These are phyloP conservation scores for Petromus typicus DNA, from an alignment of 2,113 vertebrate species.

Conservation along the genomic window DNA sequence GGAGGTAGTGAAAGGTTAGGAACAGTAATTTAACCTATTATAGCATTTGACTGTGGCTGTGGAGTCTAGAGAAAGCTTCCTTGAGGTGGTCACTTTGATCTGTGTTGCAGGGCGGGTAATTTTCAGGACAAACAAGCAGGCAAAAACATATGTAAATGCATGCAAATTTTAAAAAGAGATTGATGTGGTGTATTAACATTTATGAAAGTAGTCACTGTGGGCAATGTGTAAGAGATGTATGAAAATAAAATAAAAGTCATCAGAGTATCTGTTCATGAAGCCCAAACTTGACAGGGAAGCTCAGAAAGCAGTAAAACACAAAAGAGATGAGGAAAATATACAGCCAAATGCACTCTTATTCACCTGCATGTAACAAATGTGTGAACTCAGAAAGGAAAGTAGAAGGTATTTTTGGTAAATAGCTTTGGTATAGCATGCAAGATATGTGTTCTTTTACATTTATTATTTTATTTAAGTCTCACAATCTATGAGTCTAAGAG, in stretches of 20 bases:
- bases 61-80: background rate
- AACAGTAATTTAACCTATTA: background rate
- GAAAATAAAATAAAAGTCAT: slow-evolving; percentile 7
- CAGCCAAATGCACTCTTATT: background rate
- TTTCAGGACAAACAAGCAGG: background rate
- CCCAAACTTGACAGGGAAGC: background rate
- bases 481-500: background rate
- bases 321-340: slow-evolving; percentile 1
- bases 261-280: background rate
- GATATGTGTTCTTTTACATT: background rate
- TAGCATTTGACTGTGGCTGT: background rate
- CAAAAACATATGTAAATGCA: background rate
- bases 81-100: slow-evolving; percentile 1
- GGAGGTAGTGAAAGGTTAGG: background rate
- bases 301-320: background rate
- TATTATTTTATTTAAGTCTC: slow-evolving; percentile 19
- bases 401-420: slow-evolving; percentile 48
- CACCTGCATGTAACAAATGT: background rate
- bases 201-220: background rate
- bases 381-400: slow-evolving; percentile 25
- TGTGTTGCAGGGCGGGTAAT: background rate
- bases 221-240: background rate
- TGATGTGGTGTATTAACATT: slow-evolving; percentile 11
- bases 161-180: background rate
- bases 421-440: slow-evolving; percentile 19